Conservation (phyloP, 2,888 invertebrate species). For the Phymatocera aterrima region DNA sequence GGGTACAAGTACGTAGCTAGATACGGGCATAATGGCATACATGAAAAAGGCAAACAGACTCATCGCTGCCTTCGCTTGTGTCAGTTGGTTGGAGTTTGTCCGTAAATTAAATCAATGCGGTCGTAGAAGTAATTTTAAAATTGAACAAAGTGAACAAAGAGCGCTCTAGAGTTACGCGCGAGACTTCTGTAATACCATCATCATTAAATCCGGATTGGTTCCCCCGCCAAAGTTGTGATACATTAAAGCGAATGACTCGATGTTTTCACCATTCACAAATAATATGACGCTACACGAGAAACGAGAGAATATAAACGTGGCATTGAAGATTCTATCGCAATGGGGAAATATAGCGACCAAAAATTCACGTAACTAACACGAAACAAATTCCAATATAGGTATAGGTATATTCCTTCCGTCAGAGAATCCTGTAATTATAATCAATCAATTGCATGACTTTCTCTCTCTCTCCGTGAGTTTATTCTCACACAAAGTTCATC, state of each 20-base stretch:
- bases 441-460: no score
- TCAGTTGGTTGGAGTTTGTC: constrained; percentile 24
- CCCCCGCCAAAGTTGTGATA: neutral
- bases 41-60: neutral
- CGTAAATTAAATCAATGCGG: constrained; percentile 40
- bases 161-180: neutral
- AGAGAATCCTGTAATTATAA: no score
- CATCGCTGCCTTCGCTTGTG: constrained; percentile 7
- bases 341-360: no score
- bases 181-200: constrained; percentile 29
- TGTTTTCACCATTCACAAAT: neutral
- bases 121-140: constrained; percentile 40
- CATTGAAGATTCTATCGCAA: no score
- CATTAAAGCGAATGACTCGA: neutral
- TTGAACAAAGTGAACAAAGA: constrained; percentile 17
- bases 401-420: no score
- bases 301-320: neutral
- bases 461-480: no score
- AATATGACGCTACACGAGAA: neutral
- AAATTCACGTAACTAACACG: no score
- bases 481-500: no score
- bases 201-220: neutral
- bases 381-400: no score
- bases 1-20: neutral
- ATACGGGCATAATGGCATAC: neutral